phyloP scores from a whole-genome alignment of 2,113 vertebrate species.

The Indicator maculatus region DNA sequence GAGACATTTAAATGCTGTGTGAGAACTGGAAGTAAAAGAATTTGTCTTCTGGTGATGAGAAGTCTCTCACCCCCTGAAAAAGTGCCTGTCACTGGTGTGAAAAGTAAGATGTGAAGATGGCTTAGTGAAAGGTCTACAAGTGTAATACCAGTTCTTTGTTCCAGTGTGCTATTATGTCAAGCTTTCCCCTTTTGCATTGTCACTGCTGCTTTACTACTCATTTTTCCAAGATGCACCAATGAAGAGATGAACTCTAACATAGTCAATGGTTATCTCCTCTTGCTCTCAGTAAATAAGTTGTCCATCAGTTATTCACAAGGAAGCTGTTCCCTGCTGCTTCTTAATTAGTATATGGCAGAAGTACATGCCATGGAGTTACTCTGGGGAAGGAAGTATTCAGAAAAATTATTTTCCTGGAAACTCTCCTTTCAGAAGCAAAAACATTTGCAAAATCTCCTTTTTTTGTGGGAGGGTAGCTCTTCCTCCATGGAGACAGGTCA shows the following conservation, averaged over 20 bases:
- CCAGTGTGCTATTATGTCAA: neutral
- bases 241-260: neutral
- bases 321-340: constrained; percentile 28
- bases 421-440: neutral
- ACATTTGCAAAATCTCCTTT: neutral
- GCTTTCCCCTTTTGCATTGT: neutral
- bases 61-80: neutral
- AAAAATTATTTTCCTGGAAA: constrained; percentile 17
- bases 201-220: neutral
- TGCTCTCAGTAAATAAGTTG: constrained; percentile 18
- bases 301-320: constrained; percentile 6
- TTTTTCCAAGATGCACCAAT: neutral
- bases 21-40: neutral
- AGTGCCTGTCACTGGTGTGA: neutral
- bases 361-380: neutral
- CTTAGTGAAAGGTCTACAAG: neutral
- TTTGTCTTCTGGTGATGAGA: neutral
- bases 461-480: neutral
- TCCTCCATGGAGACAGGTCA: neutral
- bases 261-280: neutral
- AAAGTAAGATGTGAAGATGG: neutral
- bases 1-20: neutral
- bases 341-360: constrained; percentile 28
- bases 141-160: neutral
- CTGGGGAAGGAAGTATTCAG: neutral